These are phyloP conservation scores for Condylostylus longicornis DNA, from an alignment of 1,140 invertebrate species.

Conservation along the genomic window DNA sequence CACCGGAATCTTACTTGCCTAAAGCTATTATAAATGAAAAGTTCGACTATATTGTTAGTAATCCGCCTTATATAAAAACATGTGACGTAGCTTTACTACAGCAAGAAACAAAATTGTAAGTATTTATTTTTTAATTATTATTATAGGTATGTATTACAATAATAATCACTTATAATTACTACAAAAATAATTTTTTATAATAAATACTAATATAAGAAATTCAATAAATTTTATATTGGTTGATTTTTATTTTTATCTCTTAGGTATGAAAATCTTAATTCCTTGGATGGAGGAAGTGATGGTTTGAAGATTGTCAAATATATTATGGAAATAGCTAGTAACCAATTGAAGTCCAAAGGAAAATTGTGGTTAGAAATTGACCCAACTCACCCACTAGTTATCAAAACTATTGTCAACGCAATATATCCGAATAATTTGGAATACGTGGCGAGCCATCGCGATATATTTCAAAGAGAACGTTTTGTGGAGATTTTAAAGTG, in stretches of 20 bases:
- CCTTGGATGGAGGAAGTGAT: slow-evolving; percentile 45
- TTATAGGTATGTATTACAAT: background rate
- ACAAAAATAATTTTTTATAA: background rate
- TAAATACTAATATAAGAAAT: background rate
- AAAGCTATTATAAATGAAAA: slow-evolving; percentile 23
- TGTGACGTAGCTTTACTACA: slow-evolving; percentile 36
- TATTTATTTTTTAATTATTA: slow-evolving; percentile 8
- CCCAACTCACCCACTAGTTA: slow-evolving; percentile 37
- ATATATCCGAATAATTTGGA: slow-evolving; percentile 31
- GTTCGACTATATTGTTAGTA: slow-evolving; percentile 47
- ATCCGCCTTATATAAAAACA: slow-evolving; percentile 48
- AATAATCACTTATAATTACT: background rate
- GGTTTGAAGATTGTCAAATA: slow-evolving; percentile 41
- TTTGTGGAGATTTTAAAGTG: slow-evolving; percentile 40
- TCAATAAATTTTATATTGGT: background rate
- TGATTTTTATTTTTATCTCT: slow-evolving; percentile 7
- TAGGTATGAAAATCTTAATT: slow-evolving; percentile 48
- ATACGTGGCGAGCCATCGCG: slow-evolving; percentile 35
- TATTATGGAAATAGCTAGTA: slow-evolving; percentile 38
- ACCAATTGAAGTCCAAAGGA: slow-evolving; percentile 34
- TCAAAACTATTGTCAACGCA: slow-evolving; percentile 35
- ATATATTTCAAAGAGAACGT: slow-evolving; percentile 41
- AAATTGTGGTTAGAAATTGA: slow-evolving; percentile 43
- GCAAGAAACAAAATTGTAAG: slow-evolving; percentile 46
- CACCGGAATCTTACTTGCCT: slow-evolving; percentile 19